Base-by-base conservation (phyloP, 2,113 vertebrate genomes). In the Malurus elegans region DNA sequence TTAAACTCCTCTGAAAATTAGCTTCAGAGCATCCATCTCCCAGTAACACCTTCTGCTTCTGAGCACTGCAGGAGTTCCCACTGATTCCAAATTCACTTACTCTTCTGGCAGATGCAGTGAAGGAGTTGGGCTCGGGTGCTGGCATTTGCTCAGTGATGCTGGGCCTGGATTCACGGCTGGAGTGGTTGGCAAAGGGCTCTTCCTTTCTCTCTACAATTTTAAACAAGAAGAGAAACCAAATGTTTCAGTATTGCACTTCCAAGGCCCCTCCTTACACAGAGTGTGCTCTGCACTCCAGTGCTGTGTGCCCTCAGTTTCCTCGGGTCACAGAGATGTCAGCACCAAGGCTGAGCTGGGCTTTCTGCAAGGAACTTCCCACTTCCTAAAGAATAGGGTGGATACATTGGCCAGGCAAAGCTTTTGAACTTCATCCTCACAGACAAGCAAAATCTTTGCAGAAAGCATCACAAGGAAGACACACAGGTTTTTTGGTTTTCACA, bases 71-170 rank as follows among this genome's bases (percentile, higher is more conserved):
- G 47, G 32, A 79, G 71, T 83, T 70, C 79, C 78, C 73, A 51
- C 1, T 13, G 58, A 76, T 88, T 38, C 65, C 69, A 75, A 72
- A 89, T 86, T 64, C 90, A 97, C 98, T 98, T 96, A 98, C 98
- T 93, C 97, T 98, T 97, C 97, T 95, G 91, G 97, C 93, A 87
- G 97, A 92, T 72, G 96, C 93, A 84, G 97, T 96, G 97, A 97
- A 96, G 84, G 96, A 93, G 79, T 96, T 97, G 78, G 96, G 95
- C 87, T 96, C 86, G 1, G 97, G 91, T 74, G 95, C 28, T 81
- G 97, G 92, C 44, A 91, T 94, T 82, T 95, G 97, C 86, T 98
- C 98, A 48, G 51, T 70, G 93, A 94, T 18, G 47, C 71, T 92
- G 81, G 93, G 97, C 93, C 94, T 97, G 94, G 88, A 84, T 66